Evolutionary conservation across 37 sponge, comb jelly and placozoan genomes (phyloP).

Genomic region (Ephydatia muelleri): DNA sequence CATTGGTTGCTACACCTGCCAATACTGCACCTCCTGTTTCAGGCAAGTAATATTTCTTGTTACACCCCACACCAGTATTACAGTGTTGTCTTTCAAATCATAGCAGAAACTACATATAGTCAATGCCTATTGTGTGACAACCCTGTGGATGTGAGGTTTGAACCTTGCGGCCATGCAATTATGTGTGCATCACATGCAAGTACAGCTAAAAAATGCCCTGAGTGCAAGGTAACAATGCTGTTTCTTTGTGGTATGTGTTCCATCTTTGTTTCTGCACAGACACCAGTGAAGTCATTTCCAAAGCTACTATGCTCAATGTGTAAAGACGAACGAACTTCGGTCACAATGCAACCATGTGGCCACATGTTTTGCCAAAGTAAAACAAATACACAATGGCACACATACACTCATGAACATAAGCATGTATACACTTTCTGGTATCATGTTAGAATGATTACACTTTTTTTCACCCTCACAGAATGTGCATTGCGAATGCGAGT

Average conservation of each 20-base stretch:
- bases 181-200: slow-evolving; percentile 68
- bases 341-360: slow-evolving; percentile 78
- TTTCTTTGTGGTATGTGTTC: not conserved
- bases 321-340: slow-evolving; percentile 52
- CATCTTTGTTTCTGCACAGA: slow-evolving; percentile 5
- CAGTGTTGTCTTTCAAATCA: too few relatives aligned
- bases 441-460: too few relatives aligned
- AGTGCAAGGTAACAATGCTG: slow-evolving; percentile 60
- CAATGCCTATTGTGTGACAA: slow-evolving; percentile 74
- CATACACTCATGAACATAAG: too few relatives aligned
- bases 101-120: too few relatives aligned
- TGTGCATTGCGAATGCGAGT: slow-evolving; percentile 58
- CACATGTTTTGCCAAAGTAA: slow-evolving; percentile 83
- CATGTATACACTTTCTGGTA: too few relatives aligned
- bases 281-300: slow-evolving; percentile 30
- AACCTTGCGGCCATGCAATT: slow-evolving; percentile 80
- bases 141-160: slow-evolving; percentile 56
- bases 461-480: slow-evolving; percentile 16
- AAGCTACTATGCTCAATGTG: slow-evolving; percentile 71
- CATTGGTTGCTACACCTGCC: not conserved
- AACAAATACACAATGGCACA: not conserved
- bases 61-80: not conserved
- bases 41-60: not conserved
- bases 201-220: slow-evolving; percentile 81
- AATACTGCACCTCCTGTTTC: not conserved